Evolutionary conservation across 2,888 invertebrate species (phyloP).

Genomic region (Catocala nupta): DNA sequence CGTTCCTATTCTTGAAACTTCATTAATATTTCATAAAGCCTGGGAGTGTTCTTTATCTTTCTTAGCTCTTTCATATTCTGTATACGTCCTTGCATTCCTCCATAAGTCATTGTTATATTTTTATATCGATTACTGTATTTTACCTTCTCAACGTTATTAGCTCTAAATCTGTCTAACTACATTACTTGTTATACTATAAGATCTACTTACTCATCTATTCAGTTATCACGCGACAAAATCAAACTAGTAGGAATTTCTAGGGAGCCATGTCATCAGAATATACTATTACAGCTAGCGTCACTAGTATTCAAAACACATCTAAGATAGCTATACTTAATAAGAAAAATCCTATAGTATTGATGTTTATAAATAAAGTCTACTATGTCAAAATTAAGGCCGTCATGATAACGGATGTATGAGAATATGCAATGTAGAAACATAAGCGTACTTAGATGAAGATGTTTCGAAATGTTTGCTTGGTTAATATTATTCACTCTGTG

Average conservation of each 20-base stretch:
- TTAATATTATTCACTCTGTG: too few species aligned
- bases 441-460: too few species aligned
- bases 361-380: constrained; percentile 28
- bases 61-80: constrained; percentile 8
- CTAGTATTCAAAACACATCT: constrained; percentile 7
- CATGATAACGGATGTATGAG: too few species aligned
- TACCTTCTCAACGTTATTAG: constrained; percentile 53
- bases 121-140: constrained; percentile 51
- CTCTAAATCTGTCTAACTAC: constrained; percentile 57
- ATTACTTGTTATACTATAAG: constrained; percentile 58
- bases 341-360: constrained; percentile 16
- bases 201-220: constrained; percentile 49
- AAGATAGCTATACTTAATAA: constrained; percentile 24
- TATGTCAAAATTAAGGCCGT: neutral
- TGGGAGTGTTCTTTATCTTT: constrained; percentile 14
- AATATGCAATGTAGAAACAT: too few species aligned
- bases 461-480: too few species aligned
- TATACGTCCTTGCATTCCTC: constrained; percentile 21
- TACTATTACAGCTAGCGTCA: neutral
- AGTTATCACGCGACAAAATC: constrained; percentile 54
- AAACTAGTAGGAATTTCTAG: constrained; percentile 18
- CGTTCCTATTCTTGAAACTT: constrained; percentile 6
- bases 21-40: constrained; percentile 6
- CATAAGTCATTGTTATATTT: constrained; percentile 47
- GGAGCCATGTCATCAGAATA: neutral